phyloP scores from a whole-genome alignment of 2,888 invertebrate species.

The Conistra vaccinii region DNA sequence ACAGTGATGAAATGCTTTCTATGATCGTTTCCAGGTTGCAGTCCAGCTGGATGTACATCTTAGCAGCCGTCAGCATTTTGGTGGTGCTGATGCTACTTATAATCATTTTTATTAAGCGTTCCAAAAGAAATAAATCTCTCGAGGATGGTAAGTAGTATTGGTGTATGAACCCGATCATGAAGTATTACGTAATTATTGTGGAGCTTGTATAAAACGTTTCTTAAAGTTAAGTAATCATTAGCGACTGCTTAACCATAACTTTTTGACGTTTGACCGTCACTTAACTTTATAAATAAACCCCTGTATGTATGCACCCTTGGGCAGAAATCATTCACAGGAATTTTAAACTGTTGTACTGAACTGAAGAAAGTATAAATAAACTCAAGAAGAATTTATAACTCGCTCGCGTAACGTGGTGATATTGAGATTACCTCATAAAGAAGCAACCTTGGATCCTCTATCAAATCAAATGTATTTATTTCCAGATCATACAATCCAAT shows the following conservation, averaged over 20 bases:
- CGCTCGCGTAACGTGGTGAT: not conserved
- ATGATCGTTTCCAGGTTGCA: constrained; percentile 33
- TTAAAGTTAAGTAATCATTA: no score
- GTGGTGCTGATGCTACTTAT: not conserved
- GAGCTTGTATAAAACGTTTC: no score
- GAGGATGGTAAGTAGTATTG: constrained; percentile 4
- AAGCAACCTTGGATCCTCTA: not conserved
- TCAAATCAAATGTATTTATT: no score
- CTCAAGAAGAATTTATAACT: not conserved
- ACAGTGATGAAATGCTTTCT: not conserved
- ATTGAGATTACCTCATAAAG: not conserved
- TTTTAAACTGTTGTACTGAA: not conserved
- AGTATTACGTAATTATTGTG: not conserved
- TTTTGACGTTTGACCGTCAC: no score
- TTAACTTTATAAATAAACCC: no score
- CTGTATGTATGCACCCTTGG: not conserved
- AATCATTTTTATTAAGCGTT: not conserved
- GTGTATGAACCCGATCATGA: not conserved
- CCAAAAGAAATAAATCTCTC: constrained; percentile 18
- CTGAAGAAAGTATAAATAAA: not conserved
- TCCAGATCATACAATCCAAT: no score
- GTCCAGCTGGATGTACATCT: constrained; percentile 41
- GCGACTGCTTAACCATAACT: no score
- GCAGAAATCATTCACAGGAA: not conserved
- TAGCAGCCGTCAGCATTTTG: constrained; percentile 1